These are phyloP conservation scores for rabbit (Oryctolagus cuniculus) DNA, from an alignment of 2,113 vertebrate species.

Conservation along the genomic window mOryCun1.1 NC_091436.1:108290501-108291000, in stretches of 20 bases:
- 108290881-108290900: neutral
- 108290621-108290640: neutral
- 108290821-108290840: neutral
- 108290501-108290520: conserved; percentile 63
- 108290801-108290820: neutral
- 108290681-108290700: neutral
- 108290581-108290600: neutral
- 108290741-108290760: neutral
- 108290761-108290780: neutral
- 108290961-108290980: neutral
- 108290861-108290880: neutral
- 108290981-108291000: neutral
- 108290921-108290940: neutral
- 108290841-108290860: accelerated
- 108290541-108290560: conserved; percentile 41
- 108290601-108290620: neutral
- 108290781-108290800: accelerated
- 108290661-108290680: neutral
- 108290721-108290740: neutral
- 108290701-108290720: neutral
- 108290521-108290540: conserved; percentile 59
- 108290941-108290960: neutral
- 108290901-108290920: neutral
- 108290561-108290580: conserved; percentile 7
- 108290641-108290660: neutral